phyloP scores from a whole-genome alignment of 2,113 vertebrate species.

The Cettia cetti region DNA sequence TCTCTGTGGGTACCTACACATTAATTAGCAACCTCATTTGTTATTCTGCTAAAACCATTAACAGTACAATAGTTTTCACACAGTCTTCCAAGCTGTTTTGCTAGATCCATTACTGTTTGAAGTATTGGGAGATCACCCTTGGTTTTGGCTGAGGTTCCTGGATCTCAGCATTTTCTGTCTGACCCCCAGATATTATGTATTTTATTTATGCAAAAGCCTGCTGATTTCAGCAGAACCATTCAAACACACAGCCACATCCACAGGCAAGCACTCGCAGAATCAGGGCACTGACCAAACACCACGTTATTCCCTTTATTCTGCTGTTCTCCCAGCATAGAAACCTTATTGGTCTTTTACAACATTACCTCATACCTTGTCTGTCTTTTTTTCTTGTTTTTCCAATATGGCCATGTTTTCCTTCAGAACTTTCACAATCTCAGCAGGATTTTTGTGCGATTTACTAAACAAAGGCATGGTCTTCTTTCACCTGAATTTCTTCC shows the following conservation, averaged over 20 bases:
- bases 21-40: not conserved
- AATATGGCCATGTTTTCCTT: slow-evolving; percentile 93
- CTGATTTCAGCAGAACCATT: not conserved
- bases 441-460: slow-evolving; percentile 95
- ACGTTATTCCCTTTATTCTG: not conserved
- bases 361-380: slow-evolving; percentile 86
- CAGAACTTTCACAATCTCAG: slow-evolving; percentile 90
- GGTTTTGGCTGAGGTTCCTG: not conserved
- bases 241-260: not conserved
- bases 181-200: not conserved
- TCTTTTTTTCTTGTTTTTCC: slow-evolving; percentile 95
- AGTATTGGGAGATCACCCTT: not conserved
- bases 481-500: slow-evolving; percentile 55
- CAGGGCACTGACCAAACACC: not conserved
- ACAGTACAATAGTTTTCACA: not conserved
- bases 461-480: slow-evolving; percentile 91
- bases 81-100: not conserved
- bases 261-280: not conserved
- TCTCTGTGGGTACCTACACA: not conserved
- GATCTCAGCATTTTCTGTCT: not conserved
- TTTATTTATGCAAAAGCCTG: not conserved
- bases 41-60: not conserved
- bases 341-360: not conserved
- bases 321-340: not conserved
- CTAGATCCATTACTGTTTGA: not conserved